Conservation (phyloP, 2,113 vertebrate species). For the Myotis lucifugus region DNA sequence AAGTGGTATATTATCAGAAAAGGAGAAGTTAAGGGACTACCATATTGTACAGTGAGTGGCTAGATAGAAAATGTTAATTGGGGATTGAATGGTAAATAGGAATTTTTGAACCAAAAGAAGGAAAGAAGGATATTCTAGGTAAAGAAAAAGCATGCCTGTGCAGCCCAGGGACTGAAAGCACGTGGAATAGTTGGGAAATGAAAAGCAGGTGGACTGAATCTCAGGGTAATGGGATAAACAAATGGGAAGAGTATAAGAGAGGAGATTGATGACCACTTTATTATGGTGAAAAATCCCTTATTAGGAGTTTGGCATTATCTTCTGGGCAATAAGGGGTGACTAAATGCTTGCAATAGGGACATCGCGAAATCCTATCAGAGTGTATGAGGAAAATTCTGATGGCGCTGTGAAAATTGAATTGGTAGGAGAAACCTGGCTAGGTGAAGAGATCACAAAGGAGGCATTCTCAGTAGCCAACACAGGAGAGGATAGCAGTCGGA, state of each 20-base stretch:
- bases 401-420: neutral
- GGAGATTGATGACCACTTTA: neutral
- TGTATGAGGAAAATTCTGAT: neutral
- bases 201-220: neutral
- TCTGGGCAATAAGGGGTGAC: neutral
- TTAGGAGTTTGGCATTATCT: neutral
- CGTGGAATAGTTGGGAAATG: neutral
- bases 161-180: neutral
- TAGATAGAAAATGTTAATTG: neutral
- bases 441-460: neutral
- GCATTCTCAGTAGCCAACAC: neutral
- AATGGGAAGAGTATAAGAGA: neutral
- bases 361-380: neutral
- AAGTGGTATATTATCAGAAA: neutral
- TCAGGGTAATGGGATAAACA: neutral
- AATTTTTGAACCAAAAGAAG: slow-evolving; percentile 16
- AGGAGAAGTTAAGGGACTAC: neutral
- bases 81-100: neutral
- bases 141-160: neutral
- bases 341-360: neutral
- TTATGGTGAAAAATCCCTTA: neutral
- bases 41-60: neutral
- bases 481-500: neutral
- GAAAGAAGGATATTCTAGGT: neutral
- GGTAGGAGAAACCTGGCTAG: neutral